Base-by-base conservation (phyloP, 2,113 vertebrate genomes). In the Onychostruthus taczanowskii region DNA sequence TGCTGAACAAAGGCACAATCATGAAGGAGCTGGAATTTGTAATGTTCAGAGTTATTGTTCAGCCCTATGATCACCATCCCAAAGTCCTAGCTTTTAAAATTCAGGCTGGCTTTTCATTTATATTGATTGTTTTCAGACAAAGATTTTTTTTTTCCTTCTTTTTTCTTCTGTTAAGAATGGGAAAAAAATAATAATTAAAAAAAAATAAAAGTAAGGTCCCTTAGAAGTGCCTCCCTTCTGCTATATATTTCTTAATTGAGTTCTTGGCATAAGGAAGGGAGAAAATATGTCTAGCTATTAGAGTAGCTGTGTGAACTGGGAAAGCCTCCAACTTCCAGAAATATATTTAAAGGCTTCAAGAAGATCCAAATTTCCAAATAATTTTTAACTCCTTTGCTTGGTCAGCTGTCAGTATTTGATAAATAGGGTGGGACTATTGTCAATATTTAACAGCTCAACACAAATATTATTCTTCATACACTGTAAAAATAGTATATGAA, bases 331-430 rank as follows among this genome's bases (percentile, higher is more conserved):
- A 13, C 43, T 73, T 80, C 67, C 80, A 90, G 61, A 92, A 87
- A 43, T 77, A 41, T 49, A 68, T 93, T 90, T 90, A 75, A 86
- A 77, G 76, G n/a, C 77, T 91, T 95, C 89, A 84, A 87, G n/a
- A 79, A 73, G 77, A 81, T 87, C 63, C 87, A 93, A 78, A 75
- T 50, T 85, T 89, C 80, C 76, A 93, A 91, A 81, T 43, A 70
- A 49, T 46, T 83, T 39, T 74, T 94, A 91, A 64, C 78, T 85
- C 70, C 69, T 95, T 91, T 94, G 94, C 87, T 92, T 91, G 82
- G 85, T 93, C 85, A 95, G 87, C 91, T 95, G 95, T 96, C 79
- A 81, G 69, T 85, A 53, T 90, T 79, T 95, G 87, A 95, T 95
- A 95, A 95, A 95, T 85, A 80, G 35, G 75, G 70, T 88, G 93